Percentiles rank a stretch among this genome's conserved stretches.
Conservation (phyloP, 2,888 invertebrate genomes). For the Petrolisthes cinctipes region DNA sequence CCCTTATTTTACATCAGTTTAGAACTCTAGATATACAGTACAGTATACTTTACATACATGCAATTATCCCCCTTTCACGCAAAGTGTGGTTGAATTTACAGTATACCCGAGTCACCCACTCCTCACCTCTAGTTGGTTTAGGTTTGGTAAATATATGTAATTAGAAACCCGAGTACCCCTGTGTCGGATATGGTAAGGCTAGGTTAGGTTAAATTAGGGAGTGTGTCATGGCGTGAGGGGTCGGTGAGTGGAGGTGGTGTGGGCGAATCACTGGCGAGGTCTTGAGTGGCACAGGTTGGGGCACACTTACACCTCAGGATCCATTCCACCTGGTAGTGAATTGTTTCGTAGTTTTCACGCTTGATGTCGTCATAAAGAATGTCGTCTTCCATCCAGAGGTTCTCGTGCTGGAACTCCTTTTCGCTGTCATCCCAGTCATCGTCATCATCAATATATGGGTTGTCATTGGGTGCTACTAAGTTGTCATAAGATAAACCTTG, state of each 20-base stretch:
- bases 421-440: conserved; percentile 29
- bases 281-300: conserved; percentile 22
- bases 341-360: conserved; percentile 56
- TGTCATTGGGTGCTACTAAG: neutral
- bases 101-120: no score
- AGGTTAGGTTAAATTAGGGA: neutral
- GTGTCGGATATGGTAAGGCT: no score
- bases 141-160: no score
- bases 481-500: conserved; percentile 1
- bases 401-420: conserved; percentile 34
- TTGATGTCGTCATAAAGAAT: conserved; percentile 54
- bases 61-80: no score
- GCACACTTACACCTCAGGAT: conserved; percentile 62
- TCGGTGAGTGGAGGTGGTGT: neutral
- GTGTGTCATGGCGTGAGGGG: neutral
- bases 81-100: no score
- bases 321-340: conserved; percentile 64
- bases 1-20: no score
- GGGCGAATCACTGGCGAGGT: neutral
- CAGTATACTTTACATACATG: no score
- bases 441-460: neutral
- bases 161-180: no score
- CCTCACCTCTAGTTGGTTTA: no score
- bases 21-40: no score
- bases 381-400: conserved; percentile 55